Conservation (phyloP, 1,140 invertebrate species). For the Diploscapter pachys region DNA sequence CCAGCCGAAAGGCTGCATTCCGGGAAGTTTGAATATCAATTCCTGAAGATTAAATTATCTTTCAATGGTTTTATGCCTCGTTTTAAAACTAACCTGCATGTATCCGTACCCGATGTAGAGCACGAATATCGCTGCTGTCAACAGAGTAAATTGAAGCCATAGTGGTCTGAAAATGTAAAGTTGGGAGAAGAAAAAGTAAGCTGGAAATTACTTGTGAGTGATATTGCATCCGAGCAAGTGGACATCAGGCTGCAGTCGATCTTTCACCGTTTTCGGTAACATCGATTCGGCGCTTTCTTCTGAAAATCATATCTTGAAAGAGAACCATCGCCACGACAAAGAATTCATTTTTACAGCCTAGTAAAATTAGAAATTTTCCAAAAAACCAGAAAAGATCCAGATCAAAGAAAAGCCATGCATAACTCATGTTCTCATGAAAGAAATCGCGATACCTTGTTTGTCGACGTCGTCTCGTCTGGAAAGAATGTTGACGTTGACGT, state of each 20-base stretch:
- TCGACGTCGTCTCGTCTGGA: no score
- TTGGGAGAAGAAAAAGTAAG: background rate
- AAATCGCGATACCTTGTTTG: no score
- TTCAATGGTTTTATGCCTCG: slow-evolving; percentile 15
- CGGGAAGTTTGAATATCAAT: slow-evolving; percentile 81
- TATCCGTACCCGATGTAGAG: slow-evolving; percentile 87
- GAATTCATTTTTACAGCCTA: no score
- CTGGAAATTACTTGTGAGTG: slow-evolving; percentile 32
- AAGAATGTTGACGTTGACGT: no score
- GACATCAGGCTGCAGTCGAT: slow-evolving; percentile 21
- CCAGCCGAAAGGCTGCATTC: slow-evolving; percentile 83
- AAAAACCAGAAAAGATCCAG: no score
- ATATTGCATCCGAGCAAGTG: slow-evolving; percentile 44
- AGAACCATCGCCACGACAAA: no score
- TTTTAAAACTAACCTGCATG: slow-evolving; percentile 67
- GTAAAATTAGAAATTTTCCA: no score
- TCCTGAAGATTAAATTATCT: slow-evolving; percentile 66
- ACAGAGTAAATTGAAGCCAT: slow-evolving; percentile 71
- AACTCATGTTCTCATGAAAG: no score
- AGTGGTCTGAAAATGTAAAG: slow-evolving; percentile 30
- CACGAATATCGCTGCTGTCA: slow-evolving; percentile 75
- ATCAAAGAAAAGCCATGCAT: no score
- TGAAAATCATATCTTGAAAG: no score
- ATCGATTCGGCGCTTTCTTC: background rate
- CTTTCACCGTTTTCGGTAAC: slow-evolving; percentile 15